phyloP scores from a whole-genome alignment of 2,888 invertebrate genomes.

The Mimachlamys varia region DNA sequence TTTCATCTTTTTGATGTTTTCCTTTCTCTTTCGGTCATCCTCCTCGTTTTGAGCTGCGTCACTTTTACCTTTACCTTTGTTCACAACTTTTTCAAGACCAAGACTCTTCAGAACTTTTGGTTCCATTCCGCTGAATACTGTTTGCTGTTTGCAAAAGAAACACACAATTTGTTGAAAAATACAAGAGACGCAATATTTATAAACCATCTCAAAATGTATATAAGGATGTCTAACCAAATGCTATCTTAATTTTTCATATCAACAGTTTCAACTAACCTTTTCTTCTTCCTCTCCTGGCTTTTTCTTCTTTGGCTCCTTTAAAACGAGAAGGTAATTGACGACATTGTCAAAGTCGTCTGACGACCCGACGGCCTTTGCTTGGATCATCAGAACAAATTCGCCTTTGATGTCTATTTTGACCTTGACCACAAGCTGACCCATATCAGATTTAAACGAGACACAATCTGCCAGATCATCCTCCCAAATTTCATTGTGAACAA shows the following conservation, averaged over 20 bases:
- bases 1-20: slow-evolving; percentile 8
- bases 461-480: slow-evolving; percentile 43
- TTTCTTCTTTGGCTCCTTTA: slow-evolving; percentile 52
- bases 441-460: slow-evolving; percentile 42
- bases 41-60: background rate
- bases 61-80: background rate
- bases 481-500: slow-evolving; percentile 46
- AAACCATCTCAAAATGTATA: too few relatives aligned
- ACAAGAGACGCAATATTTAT: too few relatives aligned
- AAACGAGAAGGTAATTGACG: slow-evolving; percentile 56
- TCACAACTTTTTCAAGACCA: slow-evolving; percentile 4
- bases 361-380: slow-evolving; percentile 47
- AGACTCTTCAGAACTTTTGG: background rate
- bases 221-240: background rate
- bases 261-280: background rate
- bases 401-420: slow-evolving; percentile 55
- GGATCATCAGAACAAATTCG: slow-evolving; percentile 54
- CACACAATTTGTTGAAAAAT: too few relatives aligned
- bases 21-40: slow-evolving; percentile 9
- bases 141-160: background rate
- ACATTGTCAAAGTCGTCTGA: slow-evolving; percentile 51
- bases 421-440: slow-evolving; percentile 44
- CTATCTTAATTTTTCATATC: background rate
- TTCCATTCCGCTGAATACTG: background rate
- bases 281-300: slow-evolving; percentile 39